Base-by-base conservation (phyloP, 2,888 invertebrate genomes). In the Amphipyra tragopoginis region DNA sequence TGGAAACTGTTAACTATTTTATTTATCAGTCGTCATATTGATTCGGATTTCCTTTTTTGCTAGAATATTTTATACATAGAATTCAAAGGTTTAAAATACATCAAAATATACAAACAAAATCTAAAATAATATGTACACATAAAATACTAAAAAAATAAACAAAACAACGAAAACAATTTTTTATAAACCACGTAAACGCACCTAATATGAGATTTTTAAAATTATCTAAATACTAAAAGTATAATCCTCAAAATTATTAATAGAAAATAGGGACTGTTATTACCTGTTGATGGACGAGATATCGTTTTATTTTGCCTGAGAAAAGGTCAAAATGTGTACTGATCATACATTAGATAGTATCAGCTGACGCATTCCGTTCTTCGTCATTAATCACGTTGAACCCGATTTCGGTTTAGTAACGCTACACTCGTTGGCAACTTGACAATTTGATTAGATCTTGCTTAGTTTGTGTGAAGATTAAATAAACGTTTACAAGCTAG, bases 41-140 rank as follows among this genome's bases (percentile, higher is more conserved):
- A 65, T 54, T 69, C 62, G 34, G 73, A 65, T 63, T 59, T 61
- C n/a, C 45, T 64, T 39, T 39, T 61, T 73, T 62, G 47, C 40
- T 62, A 53, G 14, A 69, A 53, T 45, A 54, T 59, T 63, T 62
- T 62, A 67, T 48, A 50, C 40, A 47, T 55, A 51, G 40, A 61
- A 48, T 26, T 21, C 21, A 21, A 44, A 42, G 48, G 38, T 64
- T 45, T 62, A 45, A 14, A 52, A 48, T 56, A 64, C 59, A 61
- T 65, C 50, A 64, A 68, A 72, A 71, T 63, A 71, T 69, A 78
- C 52, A 75, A 71, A 77, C 44, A 6, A 66, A 71, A 69, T 75
- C 60, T 67, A 78, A 73, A 73, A 67, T 38, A 73, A 72, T 75
- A 78, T 78, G 54, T 73, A 78, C 78, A 78, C 65, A 73, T 67